A percentile compares a stretch with the other conserved stretches of the same genome.
phyloP scores from a whole-genome alignment of 1,140 invertebrate species.

The Lordiphosa collinella region DNA sequence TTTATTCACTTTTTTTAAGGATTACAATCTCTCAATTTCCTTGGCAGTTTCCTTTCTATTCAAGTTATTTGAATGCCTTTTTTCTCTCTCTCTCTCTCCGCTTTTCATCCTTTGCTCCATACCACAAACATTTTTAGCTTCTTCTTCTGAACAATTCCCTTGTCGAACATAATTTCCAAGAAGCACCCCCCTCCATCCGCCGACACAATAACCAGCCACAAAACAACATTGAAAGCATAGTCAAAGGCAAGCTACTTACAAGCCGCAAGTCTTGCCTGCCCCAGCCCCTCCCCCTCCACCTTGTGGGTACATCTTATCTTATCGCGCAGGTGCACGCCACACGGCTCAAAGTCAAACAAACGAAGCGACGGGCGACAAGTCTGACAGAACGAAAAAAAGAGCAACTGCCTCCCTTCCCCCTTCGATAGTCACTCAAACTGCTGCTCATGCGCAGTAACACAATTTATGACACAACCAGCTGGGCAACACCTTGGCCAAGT shows the following conservation, averaged over 20 bases:
- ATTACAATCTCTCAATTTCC: neutral
- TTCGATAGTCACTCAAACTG: constrained; percentile 3
- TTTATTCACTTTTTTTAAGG: neutral
- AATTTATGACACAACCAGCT: constrained; percentile 35
- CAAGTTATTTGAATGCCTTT: constrained; percentile 12
- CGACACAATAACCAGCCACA: constrained; percentile 45
- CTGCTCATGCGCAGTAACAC: constrained; percentile 35
- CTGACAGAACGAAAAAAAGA: constrained; percentile 29
- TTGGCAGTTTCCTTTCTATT: constrained; percentile 5
- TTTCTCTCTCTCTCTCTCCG: constrained; percentile 13
- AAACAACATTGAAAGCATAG: constrained; percentile 56
- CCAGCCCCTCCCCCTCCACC: constrained; percentile 5
- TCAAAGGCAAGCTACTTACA: constrained; percentile 72
- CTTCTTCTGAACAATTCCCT: constrained; percentile 59
- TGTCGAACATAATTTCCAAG: constrained; percentile 64
- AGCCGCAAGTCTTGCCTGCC: constrained; percentile 56
- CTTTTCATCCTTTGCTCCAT: constrained; percentile 47
- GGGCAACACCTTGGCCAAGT: constrained; percentile 24
- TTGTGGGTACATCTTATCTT: constrained; percentile 57
- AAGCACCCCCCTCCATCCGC: constrained; percentile 27
- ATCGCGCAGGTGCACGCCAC: constrained; percentile 72
- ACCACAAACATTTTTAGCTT: constrained; percentile 42
- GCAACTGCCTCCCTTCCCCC: constrained; percentile 10
- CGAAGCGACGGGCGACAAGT: constrained; percentile 28
- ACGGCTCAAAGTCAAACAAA: constrained; percentile 33